Evolutionary conservation across 2,797 vertebrate genomes (phyloP), one percentile per base, ranked within the genome.

Genomic region (Botia almorhae): DNA sequence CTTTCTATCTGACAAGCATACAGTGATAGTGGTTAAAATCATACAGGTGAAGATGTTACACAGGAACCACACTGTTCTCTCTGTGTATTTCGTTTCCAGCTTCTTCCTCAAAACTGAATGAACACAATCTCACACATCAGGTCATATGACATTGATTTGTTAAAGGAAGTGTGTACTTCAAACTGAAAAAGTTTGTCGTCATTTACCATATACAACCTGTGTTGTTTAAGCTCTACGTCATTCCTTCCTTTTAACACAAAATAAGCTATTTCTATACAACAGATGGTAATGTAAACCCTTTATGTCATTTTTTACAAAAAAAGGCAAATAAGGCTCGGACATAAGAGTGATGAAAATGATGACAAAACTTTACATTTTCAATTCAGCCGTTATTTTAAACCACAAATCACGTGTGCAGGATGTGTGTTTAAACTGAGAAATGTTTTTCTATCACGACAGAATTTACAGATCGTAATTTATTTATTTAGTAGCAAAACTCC

Each of bases 401-500:
- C 43, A 10, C 10, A 46, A 46, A 11, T 29, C 26, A 63, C 6
- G 5, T 64, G 29, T 36, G 16, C 33, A 64, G 6, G 7, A 36
- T 65, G 16, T 10, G 17, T 11, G 26, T 46, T 8, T 10, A 46
- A 46, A 46, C 43, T 46, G 43, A 46, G 43, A 46, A 46, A 46
- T 46, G 43, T 16, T 63, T 61, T 65, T 12, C 33, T 11, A 43
- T 39, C 60, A 73, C 14, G 19, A 0, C 6, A 4, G 33, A 43
- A 46, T 60, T 19, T 58, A 60, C 23, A 48, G 11, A 23, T 19
- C 10, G 46, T 50, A 6, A 29, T 63, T n/a, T 64, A 11, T 46
- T 46, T 10, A 68, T 58, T 43, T 13, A 63, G 55, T 69, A 50
- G 23, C 63, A 69, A 51, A 58, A 56, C 50, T 23, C 46, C 33